phyloP scores from a whole-genome alignment of 2,888 invertebrate species.

The Zhuqinia jingwanae region DNA sequence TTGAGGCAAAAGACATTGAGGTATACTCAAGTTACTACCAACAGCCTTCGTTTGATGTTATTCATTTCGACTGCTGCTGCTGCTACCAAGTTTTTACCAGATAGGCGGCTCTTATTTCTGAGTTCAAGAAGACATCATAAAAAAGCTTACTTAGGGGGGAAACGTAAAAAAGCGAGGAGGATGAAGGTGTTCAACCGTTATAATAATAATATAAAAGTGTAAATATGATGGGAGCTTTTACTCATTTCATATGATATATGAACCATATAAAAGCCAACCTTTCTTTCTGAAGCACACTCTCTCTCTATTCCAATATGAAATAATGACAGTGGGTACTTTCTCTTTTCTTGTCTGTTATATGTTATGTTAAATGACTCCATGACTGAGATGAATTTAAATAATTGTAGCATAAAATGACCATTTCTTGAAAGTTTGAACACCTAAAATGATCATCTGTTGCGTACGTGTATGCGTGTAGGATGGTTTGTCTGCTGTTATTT shows the following conservation, averaged over 20 bases:
- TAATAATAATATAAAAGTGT: conserved; percentile 39
- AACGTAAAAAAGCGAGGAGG: conserved; percentile 34
- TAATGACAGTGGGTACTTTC: conserved; percentile 2
- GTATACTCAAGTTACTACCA: background rate
- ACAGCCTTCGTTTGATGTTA: background rate
- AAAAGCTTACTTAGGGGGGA: conserved; percentile 36
- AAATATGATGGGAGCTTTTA: conserved; percentile 40
- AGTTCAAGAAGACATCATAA: conserved; percentile 28
- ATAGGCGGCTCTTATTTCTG: conserved; percentile 16
- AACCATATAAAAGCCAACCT: background rate
- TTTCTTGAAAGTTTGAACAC: background rate
- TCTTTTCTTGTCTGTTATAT: background rate
- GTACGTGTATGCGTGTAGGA: no score
- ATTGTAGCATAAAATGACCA: conserved; percentile 60
- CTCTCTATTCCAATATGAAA: background rate
- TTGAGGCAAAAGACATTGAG: background rate
- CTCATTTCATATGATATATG: conserved; percentile 47
- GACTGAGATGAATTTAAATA: conserved; percentile 42
- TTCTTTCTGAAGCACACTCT: conserved; percentile 14
- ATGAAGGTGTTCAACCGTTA: conserved; percentile 51
- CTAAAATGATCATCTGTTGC: conserved; percentile 56
- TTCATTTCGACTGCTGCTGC: background rate
- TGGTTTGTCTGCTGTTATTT: background rate
- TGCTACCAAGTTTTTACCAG: background rate
- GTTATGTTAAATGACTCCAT: no score